Evolutionary conservation across 2,888 invertebrate species (phyloP).

Genomic region (Hermodice carunculata): DNA sequence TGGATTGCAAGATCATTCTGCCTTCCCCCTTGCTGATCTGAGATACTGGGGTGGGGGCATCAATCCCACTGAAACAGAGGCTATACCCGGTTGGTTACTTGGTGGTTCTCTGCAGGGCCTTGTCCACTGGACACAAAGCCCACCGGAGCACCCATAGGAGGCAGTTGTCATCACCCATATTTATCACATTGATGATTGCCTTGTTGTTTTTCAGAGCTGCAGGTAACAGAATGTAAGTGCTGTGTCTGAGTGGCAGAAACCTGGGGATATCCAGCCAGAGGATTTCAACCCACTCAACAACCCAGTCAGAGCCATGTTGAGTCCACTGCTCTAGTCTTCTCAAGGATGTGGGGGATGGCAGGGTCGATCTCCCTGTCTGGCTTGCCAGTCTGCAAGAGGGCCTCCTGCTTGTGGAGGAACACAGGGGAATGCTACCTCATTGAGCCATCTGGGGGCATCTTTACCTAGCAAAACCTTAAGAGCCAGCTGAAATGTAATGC

Average conservation of each 20-base stretch:
- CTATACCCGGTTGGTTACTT: conserved; percentile 19
- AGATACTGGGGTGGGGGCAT: conserved; percentile 19
- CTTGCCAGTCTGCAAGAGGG: background rate
- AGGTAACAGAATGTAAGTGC: conserved; percentile 34
- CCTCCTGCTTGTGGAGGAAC: conserved; percentile 1
- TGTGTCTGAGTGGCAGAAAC: conserved; percentile 36
- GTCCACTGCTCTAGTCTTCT: background rate
- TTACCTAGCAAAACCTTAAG: too few relatives aligned
- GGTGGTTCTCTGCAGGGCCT: conserved; percentile 10
- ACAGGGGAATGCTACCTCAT: too few relatives aligned
- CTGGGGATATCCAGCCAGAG: conserved; percentile 20
- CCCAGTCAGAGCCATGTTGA: background rate
- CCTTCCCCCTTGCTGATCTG: conserved; percentile 26
- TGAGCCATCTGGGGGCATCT: too few relatives aligned
- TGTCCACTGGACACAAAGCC: conserved; percentile 29
- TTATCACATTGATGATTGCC: conserved; percentile 41
- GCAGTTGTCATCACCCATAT: conserved; percentile 41
- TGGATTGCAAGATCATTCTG: conserved; percentile 29
- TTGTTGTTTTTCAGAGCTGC: conserved; percentile 27
- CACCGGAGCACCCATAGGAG: conserved; percentile 38
- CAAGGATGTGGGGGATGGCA: too few relatives aligned
- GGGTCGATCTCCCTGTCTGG: background rate
- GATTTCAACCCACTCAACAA: background rate
- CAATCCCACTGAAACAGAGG: conserved; percentile 24
- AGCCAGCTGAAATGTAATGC: too few relatives aligned